Evolutionary conservation across 2,888 invertebrate species (phyloP), one percentile per base, ranked within the genome.

Genomic region (Tricholauxania praeusta): DNA sequence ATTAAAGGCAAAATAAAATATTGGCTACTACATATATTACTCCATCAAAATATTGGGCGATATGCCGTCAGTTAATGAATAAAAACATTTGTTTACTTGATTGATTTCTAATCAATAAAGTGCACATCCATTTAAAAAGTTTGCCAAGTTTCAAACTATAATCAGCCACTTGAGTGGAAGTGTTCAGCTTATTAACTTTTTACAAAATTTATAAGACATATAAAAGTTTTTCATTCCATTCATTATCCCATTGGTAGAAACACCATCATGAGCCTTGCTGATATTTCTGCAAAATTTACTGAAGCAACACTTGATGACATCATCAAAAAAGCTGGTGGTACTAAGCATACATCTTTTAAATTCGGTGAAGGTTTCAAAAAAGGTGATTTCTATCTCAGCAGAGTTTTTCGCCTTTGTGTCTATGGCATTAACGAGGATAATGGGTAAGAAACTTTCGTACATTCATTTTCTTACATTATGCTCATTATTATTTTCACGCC

Each of bases 311-410:
- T 89, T 1, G 82, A 86, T 76, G 84, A 86, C 74, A 86, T 89
- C 39, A 80, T 89, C 2, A 73, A 76, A 5, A 85, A 84, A 55
- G 82, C 81, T 1, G 84, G 85, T 6, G 85, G 87, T 28, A 83
- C 86, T 1, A 82, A 84, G 60, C 82, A 89, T 22, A 84, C 84
- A 2, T 85, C 86, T 0, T 89, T 87, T 84, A 82, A 86, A 73
- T 89, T 89, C 73, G 86, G 86, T 1, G 80, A 83, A 32, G 86
- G 86, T 10, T 88, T 85, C 73, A 88, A 88, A 66, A 93, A 92
- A 83, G 93, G 93, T 0, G 93, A 93, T 80, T 92, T 91, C 0
- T 93, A 93, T 80, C 83, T 93, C 65, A 92, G 93, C 78, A 90
- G 90, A 74, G 87, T 93, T 1, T 90, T 89, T 65, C 89, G 91